Evolutionary conservation across 2,888 invertebrate species (phyloP).

Genomic region (Xestia sexstrigata): DNA sequence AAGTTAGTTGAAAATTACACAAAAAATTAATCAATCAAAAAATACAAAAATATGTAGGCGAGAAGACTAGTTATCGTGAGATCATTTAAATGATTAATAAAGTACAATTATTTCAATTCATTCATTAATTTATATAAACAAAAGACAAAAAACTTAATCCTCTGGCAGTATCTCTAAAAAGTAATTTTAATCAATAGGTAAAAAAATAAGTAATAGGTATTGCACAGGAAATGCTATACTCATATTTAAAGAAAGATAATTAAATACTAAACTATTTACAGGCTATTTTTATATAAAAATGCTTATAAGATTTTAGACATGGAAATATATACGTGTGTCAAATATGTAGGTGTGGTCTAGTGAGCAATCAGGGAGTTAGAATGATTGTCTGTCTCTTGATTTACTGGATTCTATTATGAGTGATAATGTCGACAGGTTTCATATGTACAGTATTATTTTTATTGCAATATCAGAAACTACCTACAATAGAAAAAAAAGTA

Average conservation of each 20-base stretch:
- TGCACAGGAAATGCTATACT: not conserved
- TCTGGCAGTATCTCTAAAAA: conserved; percentile 1
- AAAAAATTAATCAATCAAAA: conserved; percentile 11
- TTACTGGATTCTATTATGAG: conserved; percentile 27
- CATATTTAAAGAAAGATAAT: not conserved
- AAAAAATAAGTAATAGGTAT: not conserved
- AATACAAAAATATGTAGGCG: not conserved
- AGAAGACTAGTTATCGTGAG: conserved; percentile 9
- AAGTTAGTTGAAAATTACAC: conserved; percentile 10
- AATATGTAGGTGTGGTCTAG: conserved; percentile 22
- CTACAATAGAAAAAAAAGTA: conserved; percentile 54
- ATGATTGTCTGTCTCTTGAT: conserved; percentile 40
- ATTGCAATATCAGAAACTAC: conserved; percentile 62
- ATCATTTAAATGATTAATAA: not conserved
- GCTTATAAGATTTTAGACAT: conserved; percentile 16
- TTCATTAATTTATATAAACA: no score
- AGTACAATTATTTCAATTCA: no score
- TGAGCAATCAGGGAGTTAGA: conserved; percentile 24
- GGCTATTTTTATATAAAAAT: conserved; percentile 7
- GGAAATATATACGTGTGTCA: conserved; percentile 21
- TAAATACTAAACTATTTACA: conserved; percentile 26
- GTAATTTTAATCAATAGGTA: not conserved
- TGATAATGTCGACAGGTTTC: conserved; percentile 46
- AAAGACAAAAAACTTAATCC: not conserved
- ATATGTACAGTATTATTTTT: conserved; percentile 71